A percentile compares a stretch with the other conserved stretches of the same genome.
These are phyloP conservation scores for Drosophila yakuba DNA, from an alignment of 1,140 invertebrate genomes.

Conservation along the genomic window DNA sequence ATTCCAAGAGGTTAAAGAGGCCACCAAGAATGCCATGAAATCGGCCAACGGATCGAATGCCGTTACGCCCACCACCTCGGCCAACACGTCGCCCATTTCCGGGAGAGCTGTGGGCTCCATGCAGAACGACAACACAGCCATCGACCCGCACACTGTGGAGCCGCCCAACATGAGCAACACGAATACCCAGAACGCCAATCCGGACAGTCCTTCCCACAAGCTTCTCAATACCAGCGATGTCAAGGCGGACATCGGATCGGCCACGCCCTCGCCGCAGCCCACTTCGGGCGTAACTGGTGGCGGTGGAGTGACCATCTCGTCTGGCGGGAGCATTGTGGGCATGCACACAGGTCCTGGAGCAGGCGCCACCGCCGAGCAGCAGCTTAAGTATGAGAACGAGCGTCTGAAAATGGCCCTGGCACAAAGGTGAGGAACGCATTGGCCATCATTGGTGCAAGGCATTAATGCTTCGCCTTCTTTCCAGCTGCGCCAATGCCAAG, in stretches of 20 bases:
- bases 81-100: constrained; percentile 93
- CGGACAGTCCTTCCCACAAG: constrained; percentile 84
- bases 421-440: constrained; percentile 90
- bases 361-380: constrained; percentile 89
- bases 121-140: constrained; percentile 84
- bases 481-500: constrained; percentile 97
- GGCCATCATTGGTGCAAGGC: not conserved
- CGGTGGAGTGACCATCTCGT: constrained; percentile 69
- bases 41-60: constrained; percentile 91
- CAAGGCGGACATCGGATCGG: constrained; percentile 68
- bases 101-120: constrained; percentile 87
- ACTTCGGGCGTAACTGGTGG: constrained; percentile 39
- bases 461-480: constrained; percentile 46
- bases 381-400: constrained; percentile 99
- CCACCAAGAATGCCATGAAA: constrained; percentile 90
- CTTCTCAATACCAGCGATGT: constrained; percentile 67
- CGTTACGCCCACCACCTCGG: constrained; percentile 92
- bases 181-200: constrained; percentile 84
- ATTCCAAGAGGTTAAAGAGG: constrained; percentile 99
- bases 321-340: constrained; percentile 74
- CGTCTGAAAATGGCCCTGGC: constrained; percentile 97
- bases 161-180: constrained; percentile 85
- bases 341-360: constrained; percentile 79
- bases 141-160: constrained; percentile 84
- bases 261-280: constrained; percentile 73